A percentile compares a stretch with the other conserved stretches of the same genome.
These are phyloP conservation scores for Caradrina clavipalpis DNA, from an alignment of 2,888 invertebrate species.

Conservation along the genomic window DNA sequence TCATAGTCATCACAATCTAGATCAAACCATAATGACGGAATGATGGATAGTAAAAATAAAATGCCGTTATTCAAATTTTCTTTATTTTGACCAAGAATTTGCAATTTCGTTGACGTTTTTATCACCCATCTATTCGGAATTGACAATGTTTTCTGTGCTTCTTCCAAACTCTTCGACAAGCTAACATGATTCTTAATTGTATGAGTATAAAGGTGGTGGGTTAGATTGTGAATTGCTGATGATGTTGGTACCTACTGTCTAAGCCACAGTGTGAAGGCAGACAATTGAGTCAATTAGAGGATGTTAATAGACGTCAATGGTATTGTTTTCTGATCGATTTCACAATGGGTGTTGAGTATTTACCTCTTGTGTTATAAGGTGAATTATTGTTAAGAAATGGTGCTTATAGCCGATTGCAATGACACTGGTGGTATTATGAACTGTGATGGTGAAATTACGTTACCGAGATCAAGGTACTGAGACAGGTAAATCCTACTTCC, in stretches of 20 bases:
- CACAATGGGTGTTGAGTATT: constrained; percentile 47
- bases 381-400: constrained; percentile 37
- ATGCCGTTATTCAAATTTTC: constrained; percentile 49
- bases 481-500: background rate
- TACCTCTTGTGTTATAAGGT: constrained; percentile 16
- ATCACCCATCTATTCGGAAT: constrained; percentile 43
- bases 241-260: constrained; percentile 20
- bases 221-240: background rate
- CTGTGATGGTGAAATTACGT: background rate
- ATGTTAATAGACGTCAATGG: constrained; percentile 65
- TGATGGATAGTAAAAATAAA: constrained; percentile 51
- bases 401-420: constrained; percentile 11
- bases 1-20: constrained; percentile 32
- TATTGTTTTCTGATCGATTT: constrained; percentile 54
- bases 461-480: background rate
- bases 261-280: constrained; percentile 61
- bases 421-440: constrained; percentile 3
- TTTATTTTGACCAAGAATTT: constrained; percentile 44
- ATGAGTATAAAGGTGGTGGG: background rate
- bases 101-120: constrained; percentile 37
- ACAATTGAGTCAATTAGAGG: constrained; percentile 67
- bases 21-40: constrained; percentile 47
- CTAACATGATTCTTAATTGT: constrained; percentile 1
- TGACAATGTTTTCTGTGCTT: constrained; percentile 3
- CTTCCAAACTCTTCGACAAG: background rate